These are phyloP conservation scores for Cryptotis parvus DNA, from an alignment of 2,113 vertebrate species.

Conservation along the genomic window DNA sequence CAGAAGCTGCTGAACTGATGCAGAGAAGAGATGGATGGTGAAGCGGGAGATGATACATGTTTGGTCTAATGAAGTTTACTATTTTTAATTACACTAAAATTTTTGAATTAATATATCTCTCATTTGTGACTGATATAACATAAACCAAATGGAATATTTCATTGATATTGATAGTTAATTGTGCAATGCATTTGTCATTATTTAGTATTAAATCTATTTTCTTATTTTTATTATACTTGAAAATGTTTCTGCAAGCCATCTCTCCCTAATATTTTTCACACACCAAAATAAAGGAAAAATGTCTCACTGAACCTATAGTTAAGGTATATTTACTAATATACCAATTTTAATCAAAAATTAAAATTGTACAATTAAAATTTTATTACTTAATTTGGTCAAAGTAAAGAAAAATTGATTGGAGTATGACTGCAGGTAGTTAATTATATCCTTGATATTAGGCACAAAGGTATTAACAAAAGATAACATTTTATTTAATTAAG, in stretches of 20 bases:
- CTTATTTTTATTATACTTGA: not conserved
- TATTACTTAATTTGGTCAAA: too few species aligned
- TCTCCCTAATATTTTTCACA: not conserved
- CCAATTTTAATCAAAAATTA: too few species aligned
- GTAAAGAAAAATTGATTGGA: too few species aligned
- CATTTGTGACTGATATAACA: not conserved
- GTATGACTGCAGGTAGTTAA: too few species aligned
- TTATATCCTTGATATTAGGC: too few species aligned
- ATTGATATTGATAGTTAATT: not conserved
- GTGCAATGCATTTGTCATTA: not conserved
- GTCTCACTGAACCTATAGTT: not conserved
- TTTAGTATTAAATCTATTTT: not conserved
- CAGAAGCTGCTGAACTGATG: too few species aligned
- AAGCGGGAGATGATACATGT: too few species aligned
- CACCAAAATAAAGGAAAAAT: not conserved
- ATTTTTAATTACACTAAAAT: not conserved
- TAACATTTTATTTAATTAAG: constrained; percentile 17
- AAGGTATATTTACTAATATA: not conserved
- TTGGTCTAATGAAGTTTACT: too few species aligned
- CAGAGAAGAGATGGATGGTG: too few species aligned
- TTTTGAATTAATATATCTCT: constrained; percentile 12
- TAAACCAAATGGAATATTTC: not conserved
- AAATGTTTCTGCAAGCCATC: not conserved
- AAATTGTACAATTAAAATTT: too few species aligned
- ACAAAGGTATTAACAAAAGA: too few species aligned